These are phyloP conservation scores for Euura saliciscinereae DNA, from an alignment of 1,140 invertebrate genomes.

Conservation along the genomic window DNA sequence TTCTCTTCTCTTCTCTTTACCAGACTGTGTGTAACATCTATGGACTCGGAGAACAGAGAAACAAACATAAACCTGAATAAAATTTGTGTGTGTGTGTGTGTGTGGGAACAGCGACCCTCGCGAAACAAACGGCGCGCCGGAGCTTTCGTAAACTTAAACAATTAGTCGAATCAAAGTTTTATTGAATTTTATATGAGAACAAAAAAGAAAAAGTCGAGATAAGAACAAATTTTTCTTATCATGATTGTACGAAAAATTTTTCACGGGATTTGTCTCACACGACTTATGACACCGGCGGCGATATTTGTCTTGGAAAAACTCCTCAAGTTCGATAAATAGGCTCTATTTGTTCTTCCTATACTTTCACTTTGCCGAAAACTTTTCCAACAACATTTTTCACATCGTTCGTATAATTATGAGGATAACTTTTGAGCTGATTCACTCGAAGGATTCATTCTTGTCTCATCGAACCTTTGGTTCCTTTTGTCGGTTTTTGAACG, in stretches of 20 bases:
- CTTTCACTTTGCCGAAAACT: neutral
- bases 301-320: slow-evolving; percentile 4
- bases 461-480: too few relatives aligned
- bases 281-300: neutral
- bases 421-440: too few relatives aligned
- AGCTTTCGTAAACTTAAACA: too few relatives aligned
- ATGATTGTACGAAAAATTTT: too few relatives aligned
- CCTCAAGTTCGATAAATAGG: slow-evolving; percentile 10
- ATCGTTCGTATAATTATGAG: too few relatives aligned
- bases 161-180: too few relatives aligned
- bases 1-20: too few relatives aligned
- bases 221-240: neutral
- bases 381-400: neutral
- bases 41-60: neutral
- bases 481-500: neutral
- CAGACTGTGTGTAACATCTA: too few relatives aligned
- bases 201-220: neutral
- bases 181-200: neutral
- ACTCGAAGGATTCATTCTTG: too few relatives aligned
- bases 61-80: neutral
- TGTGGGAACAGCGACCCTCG: neutral
- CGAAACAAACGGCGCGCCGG: neutral
- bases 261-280: too few relatives aligned
- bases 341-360: slow-evolving; percentile 6
- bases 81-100: too few relatives aligned